Percentiles rank a stretch among this genome's conserved stretches.
phyloP scores from a whole-genome alignment of 2,888 invertebrate genomes.

The Phyllotreta cruciferae region DNA sequence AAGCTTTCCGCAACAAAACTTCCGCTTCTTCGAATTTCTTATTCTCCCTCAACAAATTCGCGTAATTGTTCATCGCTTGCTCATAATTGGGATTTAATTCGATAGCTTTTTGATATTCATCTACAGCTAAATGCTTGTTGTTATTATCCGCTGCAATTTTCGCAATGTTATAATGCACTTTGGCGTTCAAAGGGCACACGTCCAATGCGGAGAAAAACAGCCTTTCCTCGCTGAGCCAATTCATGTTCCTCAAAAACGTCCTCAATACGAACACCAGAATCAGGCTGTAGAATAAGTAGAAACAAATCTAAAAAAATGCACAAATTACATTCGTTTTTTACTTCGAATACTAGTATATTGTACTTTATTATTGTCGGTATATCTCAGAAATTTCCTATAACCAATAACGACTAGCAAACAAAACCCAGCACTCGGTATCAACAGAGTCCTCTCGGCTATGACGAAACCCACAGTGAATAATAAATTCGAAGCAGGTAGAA shows the following conservation, averaged over 20 bases:
- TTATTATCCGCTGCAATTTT: conserved; percentile 83
- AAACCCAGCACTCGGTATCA: conserved; percentile 83
- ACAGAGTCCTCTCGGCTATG: conserved; percentile 84
- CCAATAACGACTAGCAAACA: conserved; percentile 75
- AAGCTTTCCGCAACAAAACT: conserved; percentile 73
- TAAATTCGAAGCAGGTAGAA: conserved; percentile 84
- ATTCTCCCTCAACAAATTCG: conserved; percentile 80
- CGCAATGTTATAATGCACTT: conserved; percentile 92
- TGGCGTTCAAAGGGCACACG: conserved; percentile 94
- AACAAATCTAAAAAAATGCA: conserved; percentile 52
- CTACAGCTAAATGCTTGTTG: conserved; percentile 71
- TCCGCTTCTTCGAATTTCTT: conserved; percentile 76
- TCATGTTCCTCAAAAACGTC: conserved; percentile 70
- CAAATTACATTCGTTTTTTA: background rate
- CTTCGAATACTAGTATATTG: background rate
- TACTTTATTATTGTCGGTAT: conserved; percentile 47
- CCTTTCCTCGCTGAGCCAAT: conserved; percentile 82
- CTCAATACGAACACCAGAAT: conserved; percentile 54
- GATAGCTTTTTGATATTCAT: conserved; percentile 72
- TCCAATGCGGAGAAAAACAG: conserved; percentile 82
- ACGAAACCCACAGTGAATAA: conserved; percentile 90
- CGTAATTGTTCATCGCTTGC: conserved; percentile 94
- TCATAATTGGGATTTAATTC: conserved; percentile 80
- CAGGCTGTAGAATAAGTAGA: conserved; percentile 49
- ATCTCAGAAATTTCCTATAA: conserved; percentile 59